Conservation (phyloP, 2,113 vertebrate species). For the Prunella fulvescens region DNA sequence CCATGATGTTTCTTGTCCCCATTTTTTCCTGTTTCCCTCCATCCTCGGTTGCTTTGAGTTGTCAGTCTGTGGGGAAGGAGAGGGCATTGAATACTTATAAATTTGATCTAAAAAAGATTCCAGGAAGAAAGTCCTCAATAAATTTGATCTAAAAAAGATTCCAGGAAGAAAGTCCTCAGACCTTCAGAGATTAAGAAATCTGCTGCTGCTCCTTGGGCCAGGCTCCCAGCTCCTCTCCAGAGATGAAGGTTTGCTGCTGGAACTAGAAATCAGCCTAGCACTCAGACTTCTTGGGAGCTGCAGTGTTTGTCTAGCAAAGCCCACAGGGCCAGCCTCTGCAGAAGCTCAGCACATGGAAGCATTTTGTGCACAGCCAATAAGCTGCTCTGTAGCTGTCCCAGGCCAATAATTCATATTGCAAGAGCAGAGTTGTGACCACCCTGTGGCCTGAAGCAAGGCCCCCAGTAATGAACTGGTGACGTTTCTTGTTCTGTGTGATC, state of each 20-base stretch:
- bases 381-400: neutral
- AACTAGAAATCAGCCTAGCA: neutral
- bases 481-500: neutral
- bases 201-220: neutral
- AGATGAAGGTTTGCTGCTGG: neutral
- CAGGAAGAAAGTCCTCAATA: neutral
- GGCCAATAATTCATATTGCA: neutral
- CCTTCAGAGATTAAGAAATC: neutral
- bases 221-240: neutral
- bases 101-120: neutral
- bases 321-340: neutral
- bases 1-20: neutral
- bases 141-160: neutral
- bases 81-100: neutral
- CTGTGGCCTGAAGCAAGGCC: neutral
- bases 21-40: neutral
- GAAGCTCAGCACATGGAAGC: slow-evolving; percentile 10
- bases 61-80: rapidly evolving
- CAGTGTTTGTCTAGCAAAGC: neutral
- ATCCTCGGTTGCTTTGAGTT: neutral
- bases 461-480: neutral
- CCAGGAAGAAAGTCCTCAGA: neutral
- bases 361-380: neutral
- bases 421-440: neutral
- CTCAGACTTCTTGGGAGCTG: neutral